Evolutionary conservation across 2,113 vertebrate genomes (phyloP).

Genomic region (Trochalopteron elliotii): DNA sequence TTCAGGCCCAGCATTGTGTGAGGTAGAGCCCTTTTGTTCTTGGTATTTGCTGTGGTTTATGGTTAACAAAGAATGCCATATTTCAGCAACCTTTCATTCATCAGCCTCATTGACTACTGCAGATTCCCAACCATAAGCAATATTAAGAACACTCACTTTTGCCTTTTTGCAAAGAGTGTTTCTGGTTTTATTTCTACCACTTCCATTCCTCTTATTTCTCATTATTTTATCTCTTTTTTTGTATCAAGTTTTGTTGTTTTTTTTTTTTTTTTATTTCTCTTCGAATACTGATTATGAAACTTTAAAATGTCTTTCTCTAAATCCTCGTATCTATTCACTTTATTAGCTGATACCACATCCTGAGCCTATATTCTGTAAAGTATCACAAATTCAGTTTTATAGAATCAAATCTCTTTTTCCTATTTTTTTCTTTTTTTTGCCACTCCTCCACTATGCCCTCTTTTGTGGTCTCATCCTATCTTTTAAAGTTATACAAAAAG

Average conservation of each 20-base stretch:
- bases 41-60: background rate
- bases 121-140: background rate
- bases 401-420: background rate
- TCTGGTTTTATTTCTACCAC: background rate
- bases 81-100: background rate
- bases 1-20: background rate
- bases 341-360: background rate
- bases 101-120: background rate
- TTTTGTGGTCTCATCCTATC: background rate
- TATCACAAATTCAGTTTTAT: background rate
- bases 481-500: background rate
- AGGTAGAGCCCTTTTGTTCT: background rate
- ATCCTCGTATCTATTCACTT: background rate
- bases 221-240: background rate
- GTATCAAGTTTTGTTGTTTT: background rate
- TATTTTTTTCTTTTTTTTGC: accelerated
- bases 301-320: background rate
- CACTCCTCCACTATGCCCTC: background rate
- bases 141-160: background rate
- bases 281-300: background rate
- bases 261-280: background rate
- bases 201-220: background rate
- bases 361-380: background rate
- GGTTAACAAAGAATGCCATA: background rate
- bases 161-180: background rate